These are phyloP conservation scores for Imbricaverruca yamaguchii DNA, from an alignment of 2,888 invertebrate genomes.

Conservation along the genomic window DNA sequence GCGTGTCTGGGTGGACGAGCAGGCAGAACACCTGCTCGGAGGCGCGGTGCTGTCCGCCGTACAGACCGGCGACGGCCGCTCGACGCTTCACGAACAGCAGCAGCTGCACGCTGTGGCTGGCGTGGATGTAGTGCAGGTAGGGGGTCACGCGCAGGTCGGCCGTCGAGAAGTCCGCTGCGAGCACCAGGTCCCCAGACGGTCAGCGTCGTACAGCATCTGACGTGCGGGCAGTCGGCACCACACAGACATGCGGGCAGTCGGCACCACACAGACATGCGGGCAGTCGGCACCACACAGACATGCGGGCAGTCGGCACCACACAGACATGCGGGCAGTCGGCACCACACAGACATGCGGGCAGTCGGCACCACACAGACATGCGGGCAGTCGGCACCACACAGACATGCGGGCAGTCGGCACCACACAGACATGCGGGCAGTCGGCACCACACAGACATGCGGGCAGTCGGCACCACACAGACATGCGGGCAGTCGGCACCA, in stretches of 20 bases:
- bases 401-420: too few species aligned
- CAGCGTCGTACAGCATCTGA: background rate
- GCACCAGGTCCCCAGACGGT: background rate
- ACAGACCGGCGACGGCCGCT: background rate
- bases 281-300: too few species aligned
- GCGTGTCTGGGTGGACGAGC: background rate
- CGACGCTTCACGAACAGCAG: background rate
- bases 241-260: background rate
- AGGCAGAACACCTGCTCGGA: conserved; percentile 10
- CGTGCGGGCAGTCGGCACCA: background rate
- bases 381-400: too few species aligned
- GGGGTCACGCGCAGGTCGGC: conserved; percentile 1
- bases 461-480: background rate
- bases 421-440: too few species aligned
- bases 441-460: too few species aligned
- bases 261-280: too few species aligned
- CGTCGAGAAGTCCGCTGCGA: background rate
- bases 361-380: background rate
- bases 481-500: background rate
- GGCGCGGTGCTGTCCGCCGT: background rate
- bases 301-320: too few species aligned
- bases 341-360: background rate
- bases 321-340: too few species aligned
- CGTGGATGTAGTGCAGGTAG: background rate
- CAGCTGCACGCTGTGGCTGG: background rate